These are phyloP conservation scores for Odocoileus virginianus DNA, from an alignment of 2,113 vertebrate genomes.

Conservation along the genomic window DNA sequence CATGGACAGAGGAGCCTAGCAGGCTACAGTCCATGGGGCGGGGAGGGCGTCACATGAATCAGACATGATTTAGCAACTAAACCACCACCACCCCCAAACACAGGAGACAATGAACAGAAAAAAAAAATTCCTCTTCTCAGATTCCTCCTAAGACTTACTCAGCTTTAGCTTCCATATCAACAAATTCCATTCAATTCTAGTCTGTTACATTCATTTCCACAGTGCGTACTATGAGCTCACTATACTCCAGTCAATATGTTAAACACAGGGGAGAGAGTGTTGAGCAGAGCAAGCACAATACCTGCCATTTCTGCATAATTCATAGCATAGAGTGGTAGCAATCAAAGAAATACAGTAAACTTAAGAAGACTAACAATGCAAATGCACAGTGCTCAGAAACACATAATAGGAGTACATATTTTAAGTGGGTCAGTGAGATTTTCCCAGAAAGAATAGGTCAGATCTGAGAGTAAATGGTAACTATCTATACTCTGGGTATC, in stretches of 20 bases:
- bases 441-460: neutral
- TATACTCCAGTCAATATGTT: neutral
- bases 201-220: neutral
- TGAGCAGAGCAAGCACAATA: neutral
- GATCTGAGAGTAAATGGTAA: neutral
- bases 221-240: neutral
- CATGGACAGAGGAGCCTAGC: neutral
- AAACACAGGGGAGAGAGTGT: neutral
- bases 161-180: neutral
- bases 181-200: neutral
- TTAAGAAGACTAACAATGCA: neutral
- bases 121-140: neutral
- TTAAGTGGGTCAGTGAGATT: neutral
- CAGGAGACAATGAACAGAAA: neutral
- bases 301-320: neutral
- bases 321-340: neutral
- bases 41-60: neutral
- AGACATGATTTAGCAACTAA: neutral
- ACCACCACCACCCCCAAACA: neutral
- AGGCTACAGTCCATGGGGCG: neutral
- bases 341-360: neutral
- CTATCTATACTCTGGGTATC: neutral
- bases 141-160: neutral
- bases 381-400: neutral
- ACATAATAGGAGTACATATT: neutral